Conservation (phyloP, 2,113 vertebrate species). For the Pogona vitticeps region DNA sequence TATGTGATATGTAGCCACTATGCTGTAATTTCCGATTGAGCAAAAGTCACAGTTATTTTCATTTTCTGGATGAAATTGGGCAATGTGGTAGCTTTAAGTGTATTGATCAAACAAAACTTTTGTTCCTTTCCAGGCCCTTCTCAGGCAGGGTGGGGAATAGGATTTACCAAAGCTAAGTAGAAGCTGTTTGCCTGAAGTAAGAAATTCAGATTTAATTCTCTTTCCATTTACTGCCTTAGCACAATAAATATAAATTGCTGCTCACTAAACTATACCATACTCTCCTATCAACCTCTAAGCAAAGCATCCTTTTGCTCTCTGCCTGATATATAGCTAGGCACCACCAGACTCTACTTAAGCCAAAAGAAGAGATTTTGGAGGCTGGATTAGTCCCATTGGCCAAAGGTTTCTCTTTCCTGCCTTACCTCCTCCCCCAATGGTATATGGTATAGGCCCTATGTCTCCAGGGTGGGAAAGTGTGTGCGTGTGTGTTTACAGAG, state of each 20-base stretch:
- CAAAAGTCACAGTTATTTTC: constrained; percentile 29
- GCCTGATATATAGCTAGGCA: no score
- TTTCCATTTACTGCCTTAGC: neutral
- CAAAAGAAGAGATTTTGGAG: no score
- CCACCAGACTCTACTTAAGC: no score
- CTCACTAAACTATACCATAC: no score
- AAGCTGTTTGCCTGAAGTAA: constrained; percentile 31
- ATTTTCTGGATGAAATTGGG: constrained; percentile 13
- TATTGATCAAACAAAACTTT: neutral
- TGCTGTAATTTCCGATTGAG: constrained; percentile 41
- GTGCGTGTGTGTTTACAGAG: no score
- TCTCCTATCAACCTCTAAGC: no score
- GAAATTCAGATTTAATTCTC: constrained; percentile 19
- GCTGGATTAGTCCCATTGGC: no score
- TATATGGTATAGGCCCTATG: neutral
- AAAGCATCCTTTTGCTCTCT: no score
- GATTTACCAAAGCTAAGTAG: constrained; percentile 27
- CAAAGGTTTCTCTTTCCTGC: no score
- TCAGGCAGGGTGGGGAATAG: no score
- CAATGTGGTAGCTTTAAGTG: constrained; percentile 26
- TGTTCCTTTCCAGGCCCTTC: constrained; percentile 29
- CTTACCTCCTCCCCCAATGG: neutral
- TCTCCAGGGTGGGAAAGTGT: no score
- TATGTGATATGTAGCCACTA: neutral
- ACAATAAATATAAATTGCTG: no score